These are phyloP conservation scores for Lophotriccus pileatus DNA, from an alignment of 2,797 vertebrate species.

Conservation along the genomic window DNA sequence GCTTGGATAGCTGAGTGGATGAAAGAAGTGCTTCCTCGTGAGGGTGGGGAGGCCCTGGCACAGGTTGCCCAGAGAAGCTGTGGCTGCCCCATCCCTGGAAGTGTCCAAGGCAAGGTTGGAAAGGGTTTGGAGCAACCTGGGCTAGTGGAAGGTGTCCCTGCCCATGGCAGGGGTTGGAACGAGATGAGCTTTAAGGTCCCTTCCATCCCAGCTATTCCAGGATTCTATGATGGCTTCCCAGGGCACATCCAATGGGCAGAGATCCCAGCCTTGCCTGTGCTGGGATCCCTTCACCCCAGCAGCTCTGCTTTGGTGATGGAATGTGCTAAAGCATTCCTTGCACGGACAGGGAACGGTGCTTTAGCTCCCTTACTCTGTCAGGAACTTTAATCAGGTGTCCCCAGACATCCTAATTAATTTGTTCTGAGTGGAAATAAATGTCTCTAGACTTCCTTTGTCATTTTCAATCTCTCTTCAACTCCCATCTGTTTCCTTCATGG, in stretches of 20 bases:
- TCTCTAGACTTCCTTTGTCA: constrained; percentile 51
- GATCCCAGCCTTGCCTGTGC: background rate
- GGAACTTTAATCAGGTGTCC: constrained; percentile 41
- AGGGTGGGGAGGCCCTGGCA: background rate
- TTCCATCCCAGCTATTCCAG: background rate
- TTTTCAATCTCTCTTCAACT: constrained; percentile 49
- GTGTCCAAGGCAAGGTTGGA: background rate
- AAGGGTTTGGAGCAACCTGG: fast-evolving
- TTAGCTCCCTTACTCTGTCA: background rate
- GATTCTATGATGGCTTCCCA: background rate
- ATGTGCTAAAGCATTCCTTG: background rate
- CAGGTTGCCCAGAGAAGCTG: background rate
- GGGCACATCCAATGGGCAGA: background rate
- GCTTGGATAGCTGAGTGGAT: background rate
- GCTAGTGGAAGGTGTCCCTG: background rate
- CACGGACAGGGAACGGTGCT: background rate
- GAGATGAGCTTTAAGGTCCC: background rate
- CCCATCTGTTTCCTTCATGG: constrained; percentile 58
- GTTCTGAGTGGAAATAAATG: constrained; percentile 58
- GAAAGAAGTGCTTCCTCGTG: background rate
- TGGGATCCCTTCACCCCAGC: background rate
- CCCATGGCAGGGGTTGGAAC: no score
- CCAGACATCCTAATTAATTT: constrained; percentile 55
- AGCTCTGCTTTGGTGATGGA: background rate
- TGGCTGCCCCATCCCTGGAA: no score